Conservation (phyloP, 2,888 invertebrate genomes). For the Terebella lapidaria region DNA sequence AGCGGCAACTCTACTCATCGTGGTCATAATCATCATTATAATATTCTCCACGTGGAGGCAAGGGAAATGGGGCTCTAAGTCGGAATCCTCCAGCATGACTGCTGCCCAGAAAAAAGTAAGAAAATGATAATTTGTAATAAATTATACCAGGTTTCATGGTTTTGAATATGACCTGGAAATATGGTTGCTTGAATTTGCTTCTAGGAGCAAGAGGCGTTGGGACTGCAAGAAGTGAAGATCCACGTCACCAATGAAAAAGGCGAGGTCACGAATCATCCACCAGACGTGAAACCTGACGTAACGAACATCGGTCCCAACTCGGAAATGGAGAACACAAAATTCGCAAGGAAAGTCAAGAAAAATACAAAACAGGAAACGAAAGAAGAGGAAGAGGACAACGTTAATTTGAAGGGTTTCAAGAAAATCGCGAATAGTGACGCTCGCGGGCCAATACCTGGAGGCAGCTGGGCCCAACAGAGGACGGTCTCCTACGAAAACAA, state of each 20-base stretch:
- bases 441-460: not conserved
- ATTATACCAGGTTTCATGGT: too few species aligned
- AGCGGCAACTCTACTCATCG: not conserved
- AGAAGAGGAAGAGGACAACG: not conserved
- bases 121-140: too few species aligned
- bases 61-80: not conserved
- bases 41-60: not conserved
- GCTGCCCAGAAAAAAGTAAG: not conserved
- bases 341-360: not conserved
- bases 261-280: too few species aligned
- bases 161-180: too few species aligned
- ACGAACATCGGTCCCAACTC: not conserved
- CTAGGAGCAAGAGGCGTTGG: too few species aligned
- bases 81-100: not conserved
- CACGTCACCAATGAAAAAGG: too few species aligned
- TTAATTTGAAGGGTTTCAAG: not conserved
- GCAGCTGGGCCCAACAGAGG: not conserved
- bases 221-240: too few species aligned
- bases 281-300: too few species aligned
- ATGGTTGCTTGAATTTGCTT: too few species aligned
- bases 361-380: not conserved
- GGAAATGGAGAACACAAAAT: not conserved
- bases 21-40: not conserved
- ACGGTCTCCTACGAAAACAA: not conserved
- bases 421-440: not conserved